phyloP scores from a whole-genome alignment of 2,797 vertebrate species.

The Emydoidea blandingii region DNA sequence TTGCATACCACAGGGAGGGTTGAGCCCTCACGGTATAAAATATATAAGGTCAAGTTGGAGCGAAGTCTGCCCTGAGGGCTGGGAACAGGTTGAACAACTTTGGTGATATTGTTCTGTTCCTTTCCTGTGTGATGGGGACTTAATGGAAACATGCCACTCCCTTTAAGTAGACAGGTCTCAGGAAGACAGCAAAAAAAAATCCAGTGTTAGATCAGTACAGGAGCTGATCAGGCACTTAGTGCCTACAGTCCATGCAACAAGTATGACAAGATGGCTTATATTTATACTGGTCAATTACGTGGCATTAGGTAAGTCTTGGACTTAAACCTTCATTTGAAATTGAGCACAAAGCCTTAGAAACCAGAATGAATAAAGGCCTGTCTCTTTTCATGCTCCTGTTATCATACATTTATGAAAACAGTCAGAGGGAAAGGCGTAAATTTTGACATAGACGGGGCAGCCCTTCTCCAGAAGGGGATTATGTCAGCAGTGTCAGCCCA shows the following conservation, averaged over 20 bases:
- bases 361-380: background rate
- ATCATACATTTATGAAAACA: background rate
- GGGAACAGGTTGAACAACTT: background rate
- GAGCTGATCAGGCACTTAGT: background rate
- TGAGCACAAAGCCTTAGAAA: background rate
- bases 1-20: background rate
- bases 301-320: background rate
- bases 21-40: background rate
- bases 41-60: background rate
- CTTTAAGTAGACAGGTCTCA: background rate
- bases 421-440: background rate
- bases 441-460: background rate
- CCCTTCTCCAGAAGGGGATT: background rate
- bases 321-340: background rate
- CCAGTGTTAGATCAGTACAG: background rate
- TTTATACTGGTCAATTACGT: background rate
- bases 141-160: background rate
- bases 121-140: background rate
- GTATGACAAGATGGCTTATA: background rate
- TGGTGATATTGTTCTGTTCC: background rate
- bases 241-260: background rate
- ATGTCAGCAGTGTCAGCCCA: background rate
- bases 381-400: background rate
- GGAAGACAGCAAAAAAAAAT: background rate
- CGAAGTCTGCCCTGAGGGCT: background rate